Conservation (phyloP, 2,113 vertebrate species). For the Urocolius indicus region DNA sequence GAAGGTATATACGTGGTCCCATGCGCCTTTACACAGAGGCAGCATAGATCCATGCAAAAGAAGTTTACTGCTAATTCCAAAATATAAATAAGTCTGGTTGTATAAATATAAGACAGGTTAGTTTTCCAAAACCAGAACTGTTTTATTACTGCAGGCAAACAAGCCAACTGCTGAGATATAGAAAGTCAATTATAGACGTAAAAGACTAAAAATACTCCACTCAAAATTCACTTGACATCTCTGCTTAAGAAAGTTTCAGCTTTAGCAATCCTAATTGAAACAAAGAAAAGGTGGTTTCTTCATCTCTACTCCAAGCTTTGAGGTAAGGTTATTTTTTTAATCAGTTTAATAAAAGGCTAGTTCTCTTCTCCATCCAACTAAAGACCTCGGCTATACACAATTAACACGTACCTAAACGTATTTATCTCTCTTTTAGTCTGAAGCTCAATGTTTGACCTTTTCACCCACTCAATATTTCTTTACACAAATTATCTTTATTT, state of each 20-base stretch:
- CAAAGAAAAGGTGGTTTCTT: background rate
- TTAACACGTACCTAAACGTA: background rate
- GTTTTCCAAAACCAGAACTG: background rate
- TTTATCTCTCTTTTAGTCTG: slow-evolving; percentile 23
- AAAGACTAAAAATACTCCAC: background rate
- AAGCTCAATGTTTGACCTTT: background rate
- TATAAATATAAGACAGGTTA: background rate
- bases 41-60: background rate
- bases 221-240: background rate
- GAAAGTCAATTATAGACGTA: background rate
- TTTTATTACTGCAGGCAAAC: slow-evolving; percentile 21
- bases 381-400: background rate
- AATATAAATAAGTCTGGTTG: background rate
- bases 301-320: background rate
- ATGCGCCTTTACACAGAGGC: background rate
- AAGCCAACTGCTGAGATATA: background rate
- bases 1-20: background rate
- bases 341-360: background rate
- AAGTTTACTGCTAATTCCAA: background rate
- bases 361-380: background rate
- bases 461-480: background rate
- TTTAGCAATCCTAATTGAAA: background rate
- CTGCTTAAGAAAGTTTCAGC: background rate
- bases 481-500: slow-evolving; percentile 34
- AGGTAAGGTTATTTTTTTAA: background rate